Base-by-base conservation (phyloP, 2,797 vertebrate species). In the Poeciliopsis turneri region DNA sequence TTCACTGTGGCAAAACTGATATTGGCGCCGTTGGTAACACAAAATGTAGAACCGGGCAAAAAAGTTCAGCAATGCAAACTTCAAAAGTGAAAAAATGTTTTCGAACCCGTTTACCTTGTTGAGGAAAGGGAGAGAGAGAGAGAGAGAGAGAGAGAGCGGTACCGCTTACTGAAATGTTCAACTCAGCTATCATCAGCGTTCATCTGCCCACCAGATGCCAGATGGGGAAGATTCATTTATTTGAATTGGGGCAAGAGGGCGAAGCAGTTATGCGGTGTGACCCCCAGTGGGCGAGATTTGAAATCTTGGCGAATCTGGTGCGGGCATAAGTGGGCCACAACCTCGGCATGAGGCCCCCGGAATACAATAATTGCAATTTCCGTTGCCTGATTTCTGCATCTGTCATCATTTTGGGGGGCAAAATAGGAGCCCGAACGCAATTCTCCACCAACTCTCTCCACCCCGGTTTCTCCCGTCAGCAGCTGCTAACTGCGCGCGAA, bases 151-250 rank as follows among this genome's bases (percentile, higher is more conserved):
- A 49, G 4, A 43, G 10, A 43, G 10, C 18, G 2, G 9, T 23
- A 61, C 45, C 53, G 75, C 75, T 78, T 13, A 25, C 61, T 1
- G 59, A 81, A 61, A 77, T 51, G 84, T 76, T 83, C 73, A 71
- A 74, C 78, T 84, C 88, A 55, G 72, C 75, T 51, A 71, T 66
- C 70, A 73, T 84, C 88, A 51, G 73, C 74, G 55, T 76, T 55
- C 70, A 73, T 46, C 73, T 69, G 83, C 82, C 71, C 2, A 5
- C 39, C 74, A 41, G 80, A 78, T 78, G 76, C 88, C 87, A 23
- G 72, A 46, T 1, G 1, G 28, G 72, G 73, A 72, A 23, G 76
- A 83, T 82, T 77, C 74, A 84, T 87, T 87, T 57, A 74, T 82
- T 81, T 86, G 75, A 68, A 80, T 78, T 53, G 55, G 78, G 41